phyloP scores from a whole-genome alignment of 2,113 vertebrate genomes.

The Archocentrus centrarchus region DNA sequence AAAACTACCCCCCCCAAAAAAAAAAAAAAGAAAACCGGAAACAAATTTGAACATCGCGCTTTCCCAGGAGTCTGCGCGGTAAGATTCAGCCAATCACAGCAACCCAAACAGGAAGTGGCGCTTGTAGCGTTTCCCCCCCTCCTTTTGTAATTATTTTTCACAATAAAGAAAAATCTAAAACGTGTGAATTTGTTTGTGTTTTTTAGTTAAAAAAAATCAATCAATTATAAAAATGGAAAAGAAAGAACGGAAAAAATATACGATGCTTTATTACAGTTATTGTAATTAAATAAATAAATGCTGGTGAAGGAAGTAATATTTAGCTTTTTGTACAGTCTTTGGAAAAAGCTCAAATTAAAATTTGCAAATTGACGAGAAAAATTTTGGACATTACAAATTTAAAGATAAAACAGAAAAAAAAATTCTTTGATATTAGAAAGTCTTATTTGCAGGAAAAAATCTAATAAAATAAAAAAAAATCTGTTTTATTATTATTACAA shows the following conservation, averaged over 20 bases:
- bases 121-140: not conserved
- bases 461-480: too few relatives aligned
- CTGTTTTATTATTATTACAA: not conserved
- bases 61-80: slow-evolving; percentile 40
- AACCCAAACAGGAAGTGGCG: slow-evolving; percentile 11
- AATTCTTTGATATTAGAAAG: not conserved
- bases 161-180: too few relatives aligned
- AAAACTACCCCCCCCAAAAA: not conserved
- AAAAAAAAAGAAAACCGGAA: slow-evolving; percentile 46
- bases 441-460: too few relatives aligned
- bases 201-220: too few relatives aligned
- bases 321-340: not conserved
- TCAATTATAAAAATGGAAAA: not conserved
- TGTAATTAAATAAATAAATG: too few relatives aligned
- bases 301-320: too few relatives aligned
- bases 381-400: not conserved
- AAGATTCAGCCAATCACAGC: slow-evolving; percentile 57
- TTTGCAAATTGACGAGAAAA: not conserved
- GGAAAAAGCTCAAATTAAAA: fast-evolving
- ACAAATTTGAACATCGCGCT: slow-evolving; percentile 68
- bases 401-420: not conserved
- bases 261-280: not conserved
- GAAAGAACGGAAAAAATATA: not conserved
- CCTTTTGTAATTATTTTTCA: not conserved
- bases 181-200: too few relatives aligned